Evolutionary conservation across 2,113 vertebrate species (phyloP).

Genomic region (Podarcis muralis): DNA sequence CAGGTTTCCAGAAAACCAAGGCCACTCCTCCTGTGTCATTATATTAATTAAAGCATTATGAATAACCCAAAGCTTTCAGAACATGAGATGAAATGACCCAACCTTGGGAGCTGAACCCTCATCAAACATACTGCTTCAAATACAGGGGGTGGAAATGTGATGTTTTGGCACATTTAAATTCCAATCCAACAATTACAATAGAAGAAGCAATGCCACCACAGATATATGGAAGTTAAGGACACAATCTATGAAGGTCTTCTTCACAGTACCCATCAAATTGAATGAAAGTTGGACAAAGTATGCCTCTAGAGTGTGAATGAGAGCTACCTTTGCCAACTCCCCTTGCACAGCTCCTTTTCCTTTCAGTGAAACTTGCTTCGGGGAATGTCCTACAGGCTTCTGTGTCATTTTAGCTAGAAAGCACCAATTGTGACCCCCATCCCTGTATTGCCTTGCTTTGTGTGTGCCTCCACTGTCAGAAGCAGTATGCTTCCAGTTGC

Average conservation of each 20-base stretch:
- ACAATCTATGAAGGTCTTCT: background rate
- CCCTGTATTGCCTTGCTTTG: slow-evolving; percentile 66
- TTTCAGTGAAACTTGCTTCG: no score
- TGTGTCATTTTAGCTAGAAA: slow-evolving; percentile 74
- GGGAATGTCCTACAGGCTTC: background rate
- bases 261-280: background rate
- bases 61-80: background rate
- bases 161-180: slow-evolving; percentile 54
- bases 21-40: background rate
- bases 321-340: background rate
- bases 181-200: slow-evolving; percentile 65
- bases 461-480: background rate
- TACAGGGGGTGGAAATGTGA: slow-evolving; percentile 29
- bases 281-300: background rate
- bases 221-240: slow-evolving; percentile 47
- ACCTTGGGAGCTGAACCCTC: background rate
- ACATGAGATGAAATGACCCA: background rate
- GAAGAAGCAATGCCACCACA: slow-evolving; percentile 65
- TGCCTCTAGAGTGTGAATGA: background rate
- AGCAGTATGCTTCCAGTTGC: no score
- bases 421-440: slow-evolving; percentile 73
- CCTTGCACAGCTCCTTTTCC: background rate
- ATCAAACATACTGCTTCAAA: background rate
- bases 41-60: background rate
- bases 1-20: background rate